These are phyloP conservation scores for Macroteleia sp. DNA, from an alignment of 2,888 invertebrate species.

Conservation along the genomic window DNA sequence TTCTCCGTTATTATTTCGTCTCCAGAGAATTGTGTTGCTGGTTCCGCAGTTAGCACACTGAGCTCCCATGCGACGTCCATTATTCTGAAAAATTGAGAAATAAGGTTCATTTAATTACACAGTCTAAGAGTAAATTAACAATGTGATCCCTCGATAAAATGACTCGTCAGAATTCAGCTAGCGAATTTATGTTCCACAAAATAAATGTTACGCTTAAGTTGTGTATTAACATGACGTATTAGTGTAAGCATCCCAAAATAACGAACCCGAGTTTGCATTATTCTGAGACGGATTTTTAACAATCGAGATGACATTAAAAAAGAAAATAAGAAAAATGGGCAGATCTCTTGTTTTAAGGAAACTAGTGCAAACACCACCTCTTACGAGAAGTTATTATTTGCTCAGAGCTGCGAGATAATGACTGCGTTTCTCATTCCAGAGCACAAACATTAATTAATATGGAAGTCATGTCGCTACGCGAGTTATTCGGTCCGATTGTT, in stretches of 20 bases:
- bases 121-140: slow-evolving; percentile 20
- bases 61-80: slow-evolving; percentile 85
- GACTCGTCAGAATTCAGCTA: slow-evolving; percentile 37
- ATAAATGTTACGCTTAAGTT: slow-evolving; percentile 22
- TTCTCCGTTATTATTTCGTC: slow-evolving; percentile 99
- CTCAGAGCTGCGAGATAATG: slow-evolving; percentile 78
- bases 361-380: slow-evolving; percentile 81
- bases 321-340: slow-evolving; percentile 55
- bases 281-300: slow-evolving; percentile 60
- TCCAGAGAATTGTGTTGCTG: slow-evolving; percentile 96
- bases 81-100: slow-evolving; percentile 70
- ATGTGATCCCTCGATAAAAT: slow-evolving; percentile 47
- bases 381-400: slow-evolving; percentile 77
- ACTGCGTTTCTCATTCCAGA: slow-evolving; percentile 73
- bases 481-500: slow-evolving; percentile 69
- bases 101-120: slow-evolving; percentile 20
- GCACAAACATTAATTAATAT: slow-evolving; percentile 81
- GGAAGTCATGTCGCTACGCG: slow-evolving; percentile 73
- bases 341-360: slow-evolving; percentile 74
- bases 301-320: slow-evolving; percentile 63
- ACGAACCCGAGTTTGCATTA: slow-evolving; percentile 45
- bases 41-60: slow-evolving; percentile 91
- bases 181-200: slow-evolving; percentile 27
- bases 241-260: slow-evolving; percentile 5
- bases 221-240: not conserved